Base-by-base conservation (phyloP, 2,113 vertebrate genomes). In the Gorsachius goisagi region DNA sequence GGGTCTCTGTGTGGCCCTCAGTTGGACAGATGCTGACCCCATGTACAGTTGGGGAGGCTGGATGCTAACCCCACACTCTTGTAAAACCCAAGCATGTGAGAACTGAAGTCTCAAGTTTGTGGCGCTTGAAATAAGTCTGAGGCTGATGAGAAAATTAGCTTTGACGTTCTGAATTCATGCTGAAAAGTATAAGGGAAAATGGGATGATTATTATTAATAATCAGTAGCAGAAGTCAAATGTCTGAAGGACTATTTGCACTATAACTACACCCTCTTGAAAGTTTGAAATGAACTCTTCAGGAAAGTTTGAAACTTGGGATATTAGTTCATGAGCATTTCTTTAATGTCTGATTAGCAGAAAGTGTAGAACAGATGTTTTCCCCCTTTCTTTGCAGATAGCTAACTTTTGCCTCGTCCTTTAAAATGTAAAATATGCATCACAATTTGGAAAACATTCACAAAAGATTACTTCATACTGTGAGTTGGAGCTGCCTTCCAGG, bases 61-160 rank as follows among this genome's bases (percentile, higher is more conserved):
- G 45, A 62, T 62, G 16, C 9, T 56, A 52, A 45, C 9, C 35
- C 35, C 33, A 33, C 1, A 5, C 35, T 66, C 15, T n/a, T 69
- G 23, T 39, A 77, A 78, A 87, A 13, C 60, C 64, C 62, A 68
- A 21, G 20, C 0, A 14, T 37, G 28, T 30, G 20, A 83, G 52
- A 84, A 27, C 21, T 3, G 28, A 63, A 85, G 50, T 76, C n/a
- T 73, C 33, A 24, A 53, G 64, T 90, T 85, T 96, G 52, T 1
- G 1, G 60, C 1, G 23, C 45, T 97, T 97, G 82, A 88, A 84
- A 76, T 93, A 93, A 79, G 91, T 71, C 52, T 9, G 79, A 91
- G 81, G 50, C 80, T 95, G 93, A 95, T 71, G 97, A 95, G 89
- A 93, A 97, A 88, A 95, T 97, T 83, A 97, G 69, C 82, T 97